phyloP scores from a whole-genome alignment of 1,140 invertebrate genomes.

The Whitmania pigra region DNA sequence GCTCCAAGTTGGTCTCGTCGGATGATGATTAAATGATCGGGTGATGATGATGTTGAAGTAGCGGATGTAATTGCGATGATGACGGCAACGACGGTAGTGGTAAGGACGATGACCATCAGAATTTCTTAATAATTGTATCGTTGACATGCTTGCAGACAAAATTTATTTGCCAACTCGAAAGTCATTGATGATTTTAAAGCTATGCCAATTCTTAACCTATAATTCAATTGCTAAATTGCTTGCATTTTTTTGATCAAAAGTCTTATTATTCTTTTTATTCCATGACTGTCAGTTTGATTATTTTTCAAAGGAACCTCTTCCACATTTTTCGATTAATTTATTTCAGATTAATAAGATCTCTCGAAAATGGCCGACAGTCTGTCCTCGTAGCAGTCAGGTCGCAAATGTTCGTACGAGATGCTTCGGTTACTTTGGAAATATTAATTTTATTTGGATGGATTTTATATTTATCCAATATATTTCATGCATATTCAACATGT shows the following conservation, averaged over 20 bases:
- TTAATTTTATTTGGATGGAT: neutral
- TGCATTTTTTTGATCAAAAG: neutral
- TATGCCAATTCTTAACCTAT: too few species aligned
- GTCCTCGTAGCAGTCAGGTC: slow-evolving; percentile 3
- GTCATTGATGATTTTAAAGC: too few species aligned
- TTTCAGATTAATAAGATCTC: slow-evolving; percentile 7
- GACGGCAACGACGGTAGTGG: neutral
- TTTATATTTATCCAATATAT: neutral
- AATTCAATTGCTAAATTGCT: too few species aligned
- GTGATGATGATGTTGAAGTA: too few species aligned
- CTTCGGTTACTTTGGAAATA: neutral
- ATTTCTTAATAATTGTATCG: too few species aligned
- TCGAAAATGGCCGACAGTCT: neutral
- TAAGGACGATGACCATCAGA: neutral
- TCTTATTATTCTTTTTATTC: neutral
- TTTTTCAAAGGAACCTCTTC: neutral
- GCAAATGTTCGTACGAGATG: too few species aligned
- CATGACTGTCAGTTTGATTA: neutral
- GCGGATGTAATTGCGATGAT: too few species aligned
- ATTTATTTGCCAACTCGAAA: too few species aligned
- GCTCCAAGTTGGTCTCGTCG: neutral
- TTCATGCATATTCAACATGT: too few species aligned
- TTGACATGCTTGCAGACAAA: too few species aligned
- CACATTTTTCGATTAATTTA: neutral
- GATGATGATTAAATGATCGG: too few species aligned